phyloP scores from a whole-genome alignment of 2,888 invertebrate species.

The Heliconius charithonia region DNA sequence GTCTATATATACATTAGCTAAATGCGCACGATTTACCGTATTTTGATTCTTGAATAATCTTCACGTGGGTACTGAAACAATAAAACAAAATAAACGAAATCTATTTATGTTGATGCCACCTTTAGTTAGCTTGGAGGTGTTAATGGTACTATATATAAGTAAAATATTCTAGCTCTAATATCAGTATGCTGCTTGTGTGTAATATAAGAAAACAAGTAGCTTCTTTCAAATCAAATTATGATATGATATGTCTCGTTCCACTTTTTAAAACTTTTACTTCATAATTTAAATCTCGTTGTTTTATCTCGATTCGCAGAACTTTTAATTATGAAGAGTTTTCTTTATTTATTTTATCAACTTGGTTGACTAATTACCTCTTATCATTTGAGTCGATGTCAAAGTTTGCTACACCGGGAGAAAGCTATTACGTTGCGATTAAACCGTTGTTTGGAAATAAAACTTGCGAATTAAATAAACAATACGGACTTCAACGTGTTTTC shows the following conservation, averaged over 20 bases:
- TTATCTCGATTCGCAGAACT: slow-evolving; percentile 1
- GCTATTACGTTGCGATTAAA: slow-evolving; percentile 9
- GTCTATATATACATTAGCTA: slow-evolving; percentile 35
- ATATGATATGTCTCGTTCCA: neutral
- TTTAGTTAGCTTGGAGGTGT: neutral
- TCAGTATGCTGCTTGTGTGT: neutral
- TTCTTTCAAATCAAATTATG: neutral
- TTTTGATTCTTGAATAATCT: slow-evolving; percentile 20
- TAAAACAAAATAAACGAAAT: neutral
- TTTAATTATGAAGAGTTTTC: slow-evolving; percentile 3
- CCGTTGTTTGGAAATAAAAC: slow-evolving; percentile 3
- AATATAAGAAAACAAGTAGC: neutral
- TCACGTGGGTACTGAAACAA: neutral
- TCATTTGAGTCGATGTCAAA: slow-evolving; percentile 21
- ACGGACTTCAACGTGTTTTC: neutral
- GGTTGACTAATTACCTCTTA: slow-evolving; percentile 14
- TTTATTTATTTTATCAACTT: slow-evolving; percentile 25
- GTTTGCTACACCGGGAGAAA: slow-evolving; percentile 19
- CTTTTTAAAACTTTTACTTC: slow-evolving; percentile 16
- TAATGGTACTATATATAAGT: neutral
- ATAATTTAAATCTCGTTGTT: neutral
- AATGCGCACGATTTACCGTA: slow-evolving; percentile 13
- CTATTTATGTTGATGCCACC: neutral
- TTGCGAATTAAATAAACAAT: slow-evolving; percentile 5
- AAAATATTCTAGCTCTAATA: neutral